A percentile compares a stretch with the other conserved stretches of the same genome.
These are phyloP conservation scores for Dermolepida albohirtum DNA, from an alignment of 2,888 invertebrate species.

Conservation along the genomic window DNA sequence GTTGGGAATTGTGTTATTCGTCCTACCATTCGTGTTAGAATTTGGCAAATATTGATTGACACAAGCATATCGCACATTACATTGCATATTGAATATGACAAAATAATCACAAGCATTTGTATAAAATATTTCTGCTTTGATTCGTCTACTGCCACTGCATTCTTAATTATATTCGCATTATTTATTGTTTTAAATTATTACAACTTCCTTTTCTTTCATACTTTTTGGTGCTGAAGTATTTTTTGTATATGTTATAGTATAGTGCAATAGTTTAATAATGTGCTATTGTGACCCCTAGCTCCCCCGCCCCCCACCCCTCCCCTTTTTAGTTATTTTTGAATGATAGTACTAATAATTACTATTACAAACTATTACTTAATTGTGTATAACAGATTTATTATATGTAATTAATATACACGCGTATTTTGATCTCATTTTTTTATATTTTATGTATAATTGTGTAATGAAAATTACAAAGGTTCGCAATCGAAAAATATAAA, in stretches of 20 bases:
- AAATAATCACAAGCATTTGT: background rate
- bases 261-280: conserved; percentile 35
- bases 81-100: too few relatives aligned
- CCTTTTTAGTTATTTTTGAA: background rate
- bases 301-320: too few relatives aligned
- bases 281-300: conserved; percentile 30
- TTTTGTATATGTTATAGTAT: conserved; percentile 7
- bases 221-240: conserved; percentile 31
- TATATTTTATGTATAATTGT: background rate
- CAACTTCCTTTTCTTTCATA: background rate
- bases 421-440: conserved; percentile 43
- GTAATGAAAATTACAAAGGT: conserved; percentile 41
- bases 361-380: conserved; percentile 1
- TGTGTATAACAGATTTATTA: conserved; percentile 20
- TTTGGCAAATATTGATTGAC: too few relatives aligned
- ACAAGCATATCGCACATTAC: too few relatives aligned
- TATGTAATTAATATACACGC: conserved; percentile 20
- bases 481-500: conserved; percentile 16
- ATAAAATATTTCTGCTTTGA: background rate
- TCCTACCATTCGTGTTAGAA: too few relatives aligned
- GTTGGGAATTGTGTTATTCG: too few relatives aligned
- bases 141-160: conserved; percentile 5
- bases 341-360: conserved; percentile 2
- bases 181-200: conserved; percentile 19
- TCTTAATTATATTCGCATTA: conserved; percentile 10